A percentile compares a stretch with the other conserved stretches of the same genome.
Conservation (phyloP, 2,113 vertebrate species). For the Paradoxurus hermaphroditus region DNA sequence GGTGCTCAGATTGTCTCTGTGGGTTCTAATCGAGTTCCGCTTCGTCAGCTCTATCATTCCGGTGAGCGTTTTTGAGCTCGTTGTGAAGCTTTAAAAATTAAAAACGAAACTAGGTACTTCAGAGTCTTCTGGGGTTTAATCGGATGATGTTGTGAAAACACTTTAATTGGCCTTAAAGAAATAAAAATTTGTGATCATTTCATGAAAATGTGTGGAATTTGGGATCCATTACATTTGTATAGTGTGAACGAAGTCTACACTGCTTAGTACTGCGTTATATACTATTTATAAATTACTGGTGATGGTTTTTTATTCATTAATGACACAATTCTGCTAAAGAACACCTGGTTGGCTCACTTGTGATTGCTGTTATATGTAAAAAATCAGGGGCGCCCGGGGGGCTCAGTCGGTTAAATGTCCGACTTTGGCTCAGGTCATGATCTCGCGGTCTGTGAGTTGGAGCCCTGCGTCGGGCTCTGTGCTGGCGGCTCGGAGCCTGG, state of each 20-base stretch:
- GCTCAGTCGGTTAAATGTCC: too few species aligned
- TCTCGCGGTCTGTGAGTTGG: too few species aligned
- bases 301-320: neutral
- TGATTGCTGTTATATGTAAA: neutral
- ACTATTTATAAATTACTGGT: neutral
- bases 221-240: neutral
- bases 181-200: neutral
- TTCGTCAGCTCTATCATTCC: neutral
- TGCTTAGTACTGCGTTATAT: neutral
- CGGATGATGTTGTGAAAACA: neutral
- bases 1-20: neutral
- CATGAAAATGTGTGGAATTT: neutral
- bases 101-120: neutral
- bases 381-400: neutral
- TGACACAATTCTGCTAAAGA: neutral
- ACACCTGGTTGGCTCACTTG: neutral
- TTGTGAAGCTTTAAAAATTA: neutral
- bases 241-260: neutral
- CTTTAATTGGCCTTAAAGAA: neutral
- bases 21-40: neutral
- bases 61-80: conserved; percentile 6
- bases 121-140: neutral
- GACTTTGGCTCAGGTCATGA: too few species aligned
- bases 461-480: too few species aligned
- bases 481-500: too few species aligned